phyloP scores from a whole-genome alignment of 2,888 invertebrate genomes.

The Leptopilina myrica region DNA sequence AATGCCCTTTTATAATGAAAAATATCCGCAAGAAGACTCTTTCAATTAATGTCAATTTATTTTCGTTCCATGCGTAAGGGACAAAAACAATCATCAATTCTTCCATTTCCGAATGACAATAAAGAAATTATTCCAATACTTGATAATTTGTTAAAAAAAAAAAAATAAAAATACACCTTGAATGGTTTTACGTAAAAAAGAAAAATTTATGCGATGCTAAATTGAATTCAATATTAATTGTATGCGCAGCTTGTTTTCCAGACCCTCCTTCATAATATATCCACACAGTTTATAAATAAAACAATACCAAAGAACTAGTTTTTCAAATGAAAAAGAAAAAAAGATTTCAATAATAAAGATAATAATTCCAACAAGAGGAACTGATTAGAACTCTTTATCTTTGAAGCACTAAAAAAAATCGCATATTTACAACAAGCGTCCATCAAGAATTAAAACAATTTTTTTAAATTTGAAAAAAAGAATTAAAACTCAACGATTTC shows the following conservation, averaged over 20 bases:
- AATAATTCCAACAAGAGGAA: constrained; percentile 8
- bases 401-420: neutral
- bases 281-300: neutral
- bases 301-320: neutral
- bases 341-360: constrained; percentile 8
- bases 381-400: constrained; percentile 12
- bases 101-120: neutral
- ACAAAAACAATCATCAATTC: neutral
- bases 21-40: constrained; percentile 29
- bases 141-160: neutral
- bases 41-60: constrained; percentile 30
- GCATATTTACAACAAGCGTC: neutral
- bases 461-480: neutral
- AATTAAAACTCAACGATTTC: neutral
- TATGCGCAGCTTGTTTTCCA: neutral
- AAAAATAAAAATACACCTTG: neutral
- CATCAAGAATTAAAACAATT: neutral
- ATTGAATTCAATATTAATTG: neutral
- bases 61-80: neutral
- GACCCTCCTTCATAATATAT: neutral
- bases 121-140: neutral
- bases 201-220: neutral
- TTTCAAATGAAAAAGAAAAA: neutral
- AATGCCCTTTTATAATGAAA: constrained; percentile 13
- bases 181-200: neutral